Base-by-base conservation (phyloP, 2,888 invertebrate genomes). In the Loripinus fragilis region DNA sequence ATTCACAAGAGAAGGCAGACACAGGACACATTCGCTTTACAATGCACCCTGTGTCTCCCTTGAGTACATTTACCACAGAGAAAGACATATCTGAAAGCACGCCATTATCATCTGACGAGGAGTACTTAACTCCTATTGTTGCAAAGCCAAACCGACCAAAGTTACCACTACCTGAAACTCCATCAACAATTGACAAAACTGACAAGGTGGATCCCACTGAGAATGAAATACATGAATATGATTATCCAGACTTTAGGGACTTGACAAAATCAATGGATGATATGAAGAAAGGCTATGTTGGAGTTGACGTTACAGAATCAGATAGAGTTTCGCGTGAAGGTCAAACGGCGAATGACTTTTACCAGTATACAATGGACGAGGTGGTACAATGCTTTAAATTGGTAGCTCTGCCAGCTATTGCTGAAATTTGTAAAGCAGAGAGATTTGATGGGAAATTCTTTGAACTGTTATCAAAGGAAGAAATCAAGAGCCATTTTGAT, bases 371-470 rank as follows among this genome's bases (percentile, higher is more conserved):
- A 33, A 17, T 60, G 1, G 60, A 60, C 5, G 60, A 60, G 33
- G 60, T 60, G 2, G 60, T 33, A 12, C 5, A 33, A 20, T 60
- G 60, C 17, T 60, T 60, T 20, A 60, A 60, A 33, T 5, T 33
- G 33, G 60, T 60, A 12, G 60, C 33, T 30, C 60, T 60, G 10
- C 33, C 60, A 10, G 33, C 8, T 60, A 60, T 60, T 20, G 60
- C 60, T 5, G 33, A 30, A 30, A 60, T n/a, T 12, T 60, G 60
- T 60, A 33, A 60, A 20, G 17, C 12, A 20, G 60, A 60, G 33
- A 60, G 23, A 20, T 60, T 60, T 30, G 60, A 60, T 33, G 60
- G 60, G 17, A 30, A 33, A 3, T 60, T 60, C 17, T 60, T 60
- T 60, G 7, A 33, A 2, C 10, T 17, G 2, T 20, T 60, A 17